These are phyloP conservation scores for Isaurus tuberculatus DNA, from an alignment of 92 coral and sea anemone genomes.

Conservation along the genomic window DNA sequence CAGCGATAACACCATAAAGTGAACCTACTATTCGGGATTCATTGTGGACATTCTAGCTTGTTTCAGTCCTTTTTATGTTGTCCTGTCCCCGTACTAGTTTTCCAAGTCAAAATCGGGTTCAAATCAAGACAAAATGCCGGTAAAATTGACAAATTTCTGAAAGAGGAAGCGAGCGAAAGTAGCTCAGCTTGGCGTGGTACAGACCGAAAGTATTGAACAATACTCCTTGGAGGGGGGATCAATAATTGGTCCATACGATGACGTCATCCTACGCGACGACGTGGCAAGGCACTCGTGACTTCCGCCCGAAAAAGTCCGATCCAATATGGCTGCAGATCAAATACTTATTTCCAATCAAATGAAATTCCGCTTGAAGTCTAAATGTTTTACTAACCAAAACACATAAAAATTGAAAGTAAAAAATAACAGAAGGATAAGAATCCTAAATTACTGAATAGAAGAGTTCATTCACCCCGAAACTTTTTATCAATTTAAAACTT, in stretches of 20 bases:
- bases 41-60: conserved; percentile 98
- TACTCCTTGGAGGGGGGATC: conserved; percentile 97
- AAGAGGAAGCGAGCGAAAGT: conserved; percentile 92
- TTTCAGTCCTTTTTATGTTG: conserved; percentile 71
- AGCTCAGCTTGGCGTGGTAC: conserved; percentile 98
- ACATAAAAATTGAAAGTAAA: no score
- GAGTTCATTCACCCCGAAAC: no score
- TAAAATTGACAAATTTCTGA: conserved; percentile 67
- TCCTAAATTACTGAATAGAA: no score
- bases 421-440: no score
- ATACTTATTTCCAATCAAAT: conserved; percentile 4
- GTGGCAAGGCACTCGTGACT: conserved; percentile 78
- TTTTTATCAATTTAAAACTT: not conserved
- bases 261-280: conserved; percentile 90
- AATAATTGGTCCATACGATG: conserved; percentile 75
- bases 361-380: no score
- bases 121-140: conserved; percentile 84
- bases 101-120: conserved; percentile 78
- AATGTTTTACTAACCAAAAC: no score
- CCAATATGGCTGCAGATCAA: conserved; percentile 13
- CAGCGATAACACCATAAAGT: conserved; percentile 70
- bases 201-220: conserved; percentile 73
- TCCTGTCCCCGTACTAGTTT: conserved; percentile 72
- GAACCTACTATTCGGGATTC: conserved; percentile 99
- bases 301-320: conserved; percentile 16